Evolutionary conservation across 2,888 invertebrate species (phyloP).

Genomic region (Cenopis cana): DNA sequence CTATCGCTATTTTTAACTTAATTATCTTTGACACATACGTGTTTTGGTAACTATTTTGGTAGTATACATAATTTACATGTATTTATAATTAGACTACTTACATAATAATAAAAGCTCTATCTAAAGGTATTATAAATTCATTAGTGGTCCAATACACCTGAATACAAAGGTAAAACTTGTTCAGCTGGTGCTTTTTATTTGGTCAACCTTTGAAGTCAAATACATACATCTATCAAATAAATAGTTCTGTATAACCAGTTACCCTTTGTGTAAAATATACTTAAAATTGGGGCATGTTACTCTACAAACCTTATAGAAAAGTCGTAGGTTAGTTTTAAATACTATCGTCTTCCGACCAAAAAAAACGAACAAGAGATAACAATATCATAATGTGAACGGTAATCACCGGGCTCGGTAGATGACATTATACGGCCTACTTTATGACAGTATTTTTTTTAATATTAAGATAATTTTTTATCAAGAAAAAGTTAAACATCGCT

Average conservation of each 20-base stretch:
- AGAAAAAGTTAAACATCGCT: too few relatives aligned
- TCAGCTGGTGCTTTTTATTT: too few relatives aligned
- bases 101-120: background rate
- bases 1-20: background rate
- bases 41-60: background rate
- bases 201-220: too few relatives aligned
- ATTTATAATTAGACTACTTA: background rate
- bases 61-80: background rate
- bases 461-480: too few relatives aligned
- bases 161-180: too few relatives aligned
- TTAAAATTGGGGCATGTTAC: background rate
- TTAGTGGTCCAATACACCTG: background rate
- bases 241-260: background rate
- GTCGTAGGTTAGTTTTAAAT: background rate
- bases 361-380: too few relatives aligned
- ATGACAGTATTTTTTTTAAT: too few relatives aligned
- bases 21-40: background rate
- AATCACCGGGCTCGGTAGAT: too few relatives aligned
- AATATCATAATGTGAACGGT: too few relatives aligned
- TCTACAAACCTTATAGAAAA: background rate
- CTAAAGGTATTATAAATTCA: background rate
- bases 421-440: too few relatives aligned
- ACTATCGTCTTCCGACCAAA: too few relatives aligned
- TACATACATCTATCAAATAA: too few relatives aligned
- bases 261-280: background rate